A percentile compares a stretch with the other conserved stretches of the same genome.
Evolutionary conservation across 2,888 invertebrate genomes (phyloP).

Genomic region (Ophion costatus): DNA sequence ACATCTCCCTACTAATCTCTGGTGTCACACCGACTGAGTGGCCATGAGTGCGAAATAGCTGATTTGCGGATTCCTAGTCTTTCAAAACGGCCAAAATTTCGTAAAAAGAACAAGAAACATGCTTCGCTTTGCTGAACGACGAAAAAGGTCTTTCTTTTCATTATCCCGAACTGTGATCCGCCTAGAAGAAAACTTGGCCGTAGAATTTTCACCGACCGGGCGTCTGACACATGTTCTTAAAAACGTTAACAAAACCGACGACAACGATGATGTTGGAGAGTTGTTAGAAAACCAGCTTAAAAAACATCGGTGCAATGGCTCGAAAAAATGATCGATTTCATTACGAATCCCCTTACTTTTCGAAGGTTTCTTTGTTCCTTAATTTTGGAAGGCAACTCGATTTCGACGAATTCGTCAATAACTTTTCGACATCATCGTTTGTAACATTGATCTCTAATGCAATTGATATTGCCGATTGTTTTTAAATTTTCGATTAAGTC

Average conservation of each 20-base stretch:
- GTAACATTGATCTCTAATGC: too few relatives aligned
- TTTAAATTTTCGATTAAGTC: conserved; percentile 11
- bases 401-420: not conserved
- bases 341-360: not conserved
- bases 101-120: too few relatives aligned
- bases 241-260: not conserved
- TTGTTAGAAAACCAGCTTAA: not conserved
- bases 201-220: too few relatives aligned
- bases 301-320: not conserved
- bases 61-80: too few relatives aligned
- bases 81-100: too few relatives aligned
- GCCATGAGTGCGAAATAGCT: too few relatives aligned
- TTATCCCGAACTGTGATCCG: too few relatives aligned
- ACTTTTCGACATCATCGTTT: not conserved
- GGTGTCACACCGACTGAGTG: too few relatives aligned
- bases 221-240: not conserved
- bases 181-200: too few relatives aligned
- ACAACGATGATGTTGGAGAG: not conserved
- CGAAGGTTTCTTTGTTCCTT: not conserved
- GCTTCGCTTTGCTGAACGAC: too few relatives aligned
- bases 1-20: too few relatives aligned
- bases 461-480: not conserved
- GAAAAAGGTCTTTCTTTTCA: too few relatives aligned
- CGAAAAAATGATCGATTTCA: not conserved
- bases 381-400: not conserved